Base-by-base conservation (phyloP, 2,888 invertebrate species). In the Spodoptera exigua region DNA sequence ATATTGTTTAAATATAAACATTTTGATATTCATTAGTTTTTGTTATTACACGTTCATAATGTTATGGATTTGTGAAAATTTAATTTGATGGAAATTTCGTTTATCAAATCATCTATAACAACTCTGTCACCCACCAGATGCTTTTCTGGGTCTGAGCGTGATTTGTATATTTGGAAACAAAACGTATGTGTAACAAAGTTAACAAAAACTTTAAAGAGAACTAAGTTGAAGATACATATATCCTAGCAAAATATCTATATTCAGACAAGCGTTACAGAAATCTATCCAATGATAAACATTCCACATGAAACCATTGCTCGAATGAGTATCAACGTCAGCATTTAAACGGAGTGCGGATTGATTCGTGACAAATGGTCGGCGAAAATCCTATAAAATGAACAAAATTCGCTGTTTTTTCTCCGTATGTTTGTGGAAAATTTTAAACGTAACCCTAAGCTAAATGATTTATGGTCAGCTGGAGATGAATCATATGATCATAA, bases 341-440 rank as follows among this genome's bases (percentile, higher is more conserved):
- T 49, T 57, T 14, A 39, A 64, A 44, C 78, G 72, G 78, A 67
- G 70, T 58, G 70, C 43, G 39, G 72, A 65, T 65, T 41, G 76
- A 70, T 56, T 41, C 58, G 59, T 65, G 67, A 67, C 58, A 59
- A 73, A 76, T 73, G 55, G 48, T 18, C 61, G 52, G 73, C 78
- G 55, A 76, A 76, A 70, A 65, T 41, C 43, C 59, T 52, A 76
- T 73, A 66, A 73, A 78, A 57, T 55, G 61, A 37, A 55, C 32
- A 57, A 61, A 65, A 55, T 62, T 27, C 46, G 59, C 44, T 39
- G 60, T 51, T 60, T 68, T 58, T 57, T 62, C 46, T 37, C 11
- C 35, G 32, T 35, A 44, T 61, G 62, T 61, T 53, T 34, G 46
- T 11, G 40, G 64, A 65, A 70, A 61, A 61, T 52, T 57, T 53